These are phyloP conservation scores for Synergus itoensis DNA, from an alignment of 2,888 invertebrate species.

Conservation along the genomic window DNA sequence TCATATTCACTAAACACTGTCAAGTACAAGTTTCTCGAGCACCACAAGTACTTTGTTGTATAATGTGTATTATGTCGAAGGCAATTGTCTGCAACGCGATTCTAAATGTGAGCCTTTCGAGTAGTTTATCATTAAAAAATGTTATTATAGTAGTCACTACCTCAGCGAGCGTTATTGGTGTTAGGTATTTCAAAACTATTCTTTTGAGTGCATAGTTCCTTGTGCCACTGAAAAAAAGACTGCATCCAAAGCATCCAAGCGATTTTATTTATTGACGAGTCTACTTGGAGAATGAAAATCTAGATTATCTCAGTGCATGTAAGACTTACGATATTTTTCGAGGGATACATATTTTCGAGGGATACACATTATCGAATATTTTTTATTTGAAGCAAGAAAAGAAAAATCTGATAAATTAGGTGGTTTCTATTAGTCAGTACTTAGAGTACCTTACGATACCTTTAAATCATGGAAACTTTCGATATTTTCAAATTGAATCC, in stretches of 20 bases:
- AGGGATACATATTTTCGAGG: neutral
- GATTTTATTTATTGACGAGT: conserved; percentile 39
- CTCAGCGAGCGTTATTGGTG: conserved; percentile 30
- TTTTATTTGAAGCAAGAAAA: no score
- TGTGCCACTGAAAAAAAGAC: conserved; percentile 38
- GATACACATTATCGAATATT: neutral
- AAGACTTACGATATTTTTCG: conserved; percentile 8
- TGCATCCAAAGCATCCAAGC: conserved; percentile 19
- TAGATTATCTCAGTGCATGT: neutral
- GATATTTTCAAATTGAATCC: no score
- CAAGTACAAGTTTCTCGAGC: neutral
- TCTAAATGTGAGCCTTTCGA: conserved; percentile 32
- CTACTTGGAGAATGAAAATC: conserved; percentile 7
- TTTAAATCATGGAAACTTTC: no score
- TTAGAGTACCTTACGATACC: no score
- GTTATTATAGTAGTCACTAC: conserved; percentile 28
- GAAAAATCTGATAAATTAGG: no score
- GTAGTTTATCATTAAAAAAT: conserved; percentile 36
- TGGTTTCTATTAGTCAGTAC: no score
- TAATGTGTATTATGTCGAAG: neutral
- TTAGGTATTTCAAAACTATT: conserved; percentile 15
- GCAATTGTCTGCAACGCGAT: neutral
- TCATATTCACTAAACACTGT: neutral
- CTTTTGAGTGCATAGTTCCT: conserved; percentile 2
- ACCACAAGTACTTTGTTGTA: neutral